A percentile compares a stretch with the other conserved stretches of the same genome.
Evolutionary conservation across 2,113 vertebrate genomes (phyloP).

Genomic region (Phylloscopus whistleri): DNA sequence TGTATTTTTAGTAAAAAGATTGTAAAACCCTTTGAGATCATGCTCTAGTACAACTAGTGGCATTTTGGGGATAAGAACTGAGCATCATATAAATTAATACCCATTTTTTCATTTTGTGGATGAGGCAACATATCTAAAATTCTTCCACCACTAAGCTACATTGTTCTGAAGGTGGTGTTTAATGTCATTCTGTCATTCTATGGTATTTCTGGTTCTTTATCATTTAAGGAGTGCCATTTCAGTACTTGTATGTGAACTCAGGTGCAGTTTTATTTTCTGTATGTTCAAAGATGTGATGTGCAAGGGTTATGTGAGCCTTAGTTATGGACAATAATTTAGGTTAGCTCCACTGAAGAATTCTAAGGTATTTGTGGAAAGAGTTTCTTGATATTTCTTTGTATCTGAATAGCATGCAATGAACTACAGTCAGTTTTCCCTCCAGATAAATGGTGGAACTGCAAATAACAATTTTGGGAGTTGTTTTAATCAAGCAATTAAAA

Average conservation of each 20-base stretch:
- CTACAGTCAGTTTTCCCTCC: not conserved
- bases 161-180: not conserved
- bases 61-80: not conserved
- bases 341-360: not conserved
- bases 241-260: not conserved
- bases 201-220: not conserved
- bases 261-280: not conserved
- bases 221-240: not conserved
- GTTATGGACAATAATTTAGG: not conserved
- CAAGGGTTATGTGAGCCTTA: not conserved
- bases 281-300: not conserved
- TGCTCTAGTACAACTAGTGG: not conserved
- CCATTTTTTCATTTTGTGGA: not conserved
- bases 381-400: not conserved
- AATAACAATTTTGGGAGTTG: not conserved
- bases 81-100: not conserved
- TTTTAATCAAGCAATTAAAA: not conserved
- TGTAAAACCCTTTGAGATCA: not conserved
- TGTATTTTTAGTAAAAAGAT: not conserved
- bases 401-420: not conserved
- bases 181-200: not conserved
- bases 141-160: not conserved
- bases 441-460: not conserved
- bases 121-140: not conserved
- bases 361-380: not conserved